These are phyloP conservation scores for Triplophysa siluroides DNA, from an alignment of 2,113 vertebrate genomes.

Conservation along the genomic window DNA sequence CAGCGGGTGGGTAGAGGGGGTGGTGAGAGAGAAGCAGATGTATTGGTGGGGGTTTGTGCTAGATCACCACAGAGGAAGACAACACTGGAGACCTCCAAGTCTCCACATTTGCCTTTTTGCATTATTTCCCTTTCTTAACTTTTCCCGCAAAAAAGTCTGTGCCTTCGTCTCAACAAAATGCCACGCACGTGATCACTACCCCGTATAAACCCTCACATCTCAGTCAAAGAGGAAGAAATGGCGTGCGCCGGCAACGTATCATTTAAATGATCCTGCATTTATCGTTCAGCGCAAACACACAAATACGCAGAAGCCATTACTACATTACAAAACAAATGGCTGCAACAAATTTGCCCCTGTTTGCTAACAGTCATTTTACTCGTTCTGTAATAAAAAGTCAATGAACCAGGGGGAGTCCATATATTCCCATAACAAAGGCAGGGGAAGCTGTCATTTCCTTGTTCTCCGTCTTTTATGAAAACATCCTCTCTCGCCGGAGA, in stretches of 20 bases:
- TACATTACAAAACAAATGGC: constrained; percentile 74
- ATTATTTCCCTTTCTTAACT: constrained; percentile 35
- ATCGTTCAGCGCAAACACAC: constrained; percentile 26
- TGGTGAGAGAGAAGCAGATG: constrained; percentile 80
- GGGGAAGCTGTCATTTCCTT: constrained; percentile 68
- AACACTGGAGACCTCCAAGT: constrained; percentile 57
- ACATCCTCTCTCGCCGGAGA: constrained; percentile 61
- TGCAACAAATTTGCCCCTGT: constrained; percentile 74
- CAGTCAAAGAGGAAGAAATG: background rate
- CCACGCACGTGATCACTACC: background rate
- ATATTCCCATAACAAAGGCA: constrained; percentile 78
- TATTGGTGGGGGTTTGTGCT: constrained; percentile 78
- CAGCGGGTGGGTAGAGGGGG: constrained; percentile 74
- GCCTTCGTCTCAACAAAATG: background rate
- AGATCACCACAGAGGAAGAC: constrained; percentile 70
- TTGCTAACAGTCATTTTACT: constrained; percentile 78
- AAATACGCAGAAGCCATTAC: constrained; percentile 64
- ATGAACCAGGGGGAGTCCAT: constrained; percentile 83
- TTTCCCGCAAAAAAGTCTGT: constrained; percentile 31
- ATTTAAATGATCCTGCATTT: constrained; percentile 60
- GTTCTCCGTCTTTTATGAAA: constrained; percentile 61
- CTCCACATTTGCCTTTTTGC: constrained; percentile 61
- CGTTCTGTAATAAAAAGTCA: constrained; percentile 90
- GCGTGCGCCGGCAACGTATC: constrained; percentile 7
- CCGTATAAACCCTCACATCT: background rate